These are phyloP conservation scores for Ridgeia piscesae DNA, from an alignment of 1,140 invertebrate genomes.

Conservation along the genomic window DNA sequence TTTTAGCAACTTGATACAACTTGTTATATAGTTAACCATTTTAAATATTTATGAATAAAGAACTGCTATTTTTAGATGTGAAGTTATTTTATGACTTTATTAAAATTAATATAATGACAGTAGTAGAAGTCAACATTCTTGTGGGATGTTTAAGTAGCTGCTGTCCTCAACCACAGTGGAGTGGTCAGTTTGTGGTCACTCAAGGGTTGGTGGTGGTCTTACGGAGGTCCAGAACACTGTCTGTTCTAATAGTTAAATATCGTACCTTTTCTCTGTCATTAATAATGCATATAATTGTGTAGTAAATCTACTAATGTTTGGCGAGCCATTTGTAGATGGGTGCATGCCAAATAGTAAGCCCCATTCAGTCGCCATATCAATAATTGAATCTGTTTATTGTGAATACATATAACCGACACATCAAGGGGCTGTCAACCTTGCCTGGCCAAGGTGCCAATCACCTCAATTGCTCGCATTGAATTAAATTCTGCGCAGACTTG, in stretches of 20 bases:
- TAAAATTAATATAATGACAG: too few species aligned
- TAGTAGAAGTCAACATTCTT: not conserved
- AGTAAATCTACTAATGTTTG: constrained; percentile 1
- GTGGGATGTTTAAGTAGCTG: not conserved
- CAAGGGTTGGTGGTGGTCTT: not conserved
- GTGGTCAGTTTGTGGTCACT: not conserved
- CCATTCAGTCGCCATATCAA: not conserved
- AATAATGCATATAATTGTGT: constrained; percentile 6
- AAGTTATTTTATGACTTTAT: too few species aligned
- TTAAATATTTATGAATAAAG: not conserved
- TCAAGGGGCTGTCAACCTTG: not conserved
- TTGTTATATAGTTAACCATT: not conserved
- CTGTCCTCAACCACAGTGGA: not conserved
- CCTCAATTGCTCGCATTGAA: not conserved
- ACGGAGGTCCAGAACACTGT: not conserved
- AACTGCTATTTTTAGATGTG: too few species aligned
- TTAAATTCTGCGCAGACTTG: not conserved
- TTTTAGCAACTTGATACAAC: not conserved
- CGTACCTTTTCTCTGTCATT: not conserved
- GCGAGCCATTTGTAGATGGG: not conserved
- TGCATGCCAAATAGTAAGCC: not conserved
- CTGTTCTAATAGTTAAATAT: not conserved
- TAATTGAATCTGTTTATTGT: not conserved
- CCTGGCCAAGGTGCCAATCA: not conserved
- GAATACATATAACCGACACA: not conserved